A percentile compares a stretch with the other conserved stretches of the same genome.
Evolutionary conservation across 2,888 invertebrate genomes (phyloP).

Genomic region (Frankliniella intonsa): DNA sequence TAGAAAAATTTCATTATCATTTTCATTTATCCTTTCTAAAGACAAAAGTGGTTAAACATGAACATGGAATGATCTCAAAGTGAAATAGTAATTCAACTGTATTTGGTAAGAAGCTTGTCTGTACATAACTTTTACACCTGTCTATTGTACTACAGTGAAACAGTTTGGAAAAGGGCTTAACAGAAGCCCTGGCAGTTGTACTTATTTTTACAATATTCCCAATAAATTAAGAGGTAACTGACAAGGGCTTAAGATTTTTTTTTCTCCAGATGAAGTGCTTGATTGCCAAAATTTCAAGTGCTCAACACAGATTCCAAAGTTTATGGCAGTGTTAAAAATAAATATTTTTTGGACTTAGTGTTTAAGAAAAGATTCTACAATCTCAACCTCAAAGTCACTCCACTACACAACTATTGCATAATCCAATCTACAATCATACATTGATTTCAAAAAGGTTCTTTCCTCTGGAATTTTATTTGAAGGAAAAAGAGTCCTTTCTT

Average conservation of each 20-base stretch:
- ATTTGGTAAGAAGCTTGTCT: background rate
- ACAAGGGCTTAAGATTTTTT: background rate
- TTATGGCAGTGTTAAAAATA: background rate
- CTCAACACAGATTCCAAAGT: background rate
- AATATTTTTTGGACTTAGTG: background rate
- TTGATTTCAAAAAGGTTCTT: no score
- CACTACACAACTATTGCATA: no score
- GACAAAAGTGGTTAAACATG: background rate
- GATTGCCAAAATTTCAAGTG: background rate
- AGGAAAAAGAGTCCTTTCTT: no score
- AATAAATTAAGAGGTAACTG: constrained; percentile 18
- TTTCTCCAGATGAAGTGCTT: background rate
- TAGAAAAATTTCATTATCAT: no score
- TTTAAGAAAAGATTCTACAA: no score
- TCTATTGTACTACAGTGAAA: background rate
- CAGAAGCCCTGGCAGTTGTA: no score
- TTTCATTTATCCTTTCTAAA: no score
- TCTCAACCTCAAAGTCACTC: no score
- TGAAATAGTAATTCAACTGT: background rate
- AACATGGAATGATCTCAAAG: background rate
- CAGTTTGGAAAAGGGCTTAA: background rate
- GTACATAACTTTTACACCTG: background rate
- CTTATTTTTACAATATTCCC: background rate
- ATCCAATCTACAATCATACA: no score
- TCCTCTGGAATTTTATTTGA: no score